These are phyloP conservation scores for Macrosiphum euphorbiae DNA, from an alignment of 2,888 invertebrate genomes.

Conservation along the genomic window DNA sequence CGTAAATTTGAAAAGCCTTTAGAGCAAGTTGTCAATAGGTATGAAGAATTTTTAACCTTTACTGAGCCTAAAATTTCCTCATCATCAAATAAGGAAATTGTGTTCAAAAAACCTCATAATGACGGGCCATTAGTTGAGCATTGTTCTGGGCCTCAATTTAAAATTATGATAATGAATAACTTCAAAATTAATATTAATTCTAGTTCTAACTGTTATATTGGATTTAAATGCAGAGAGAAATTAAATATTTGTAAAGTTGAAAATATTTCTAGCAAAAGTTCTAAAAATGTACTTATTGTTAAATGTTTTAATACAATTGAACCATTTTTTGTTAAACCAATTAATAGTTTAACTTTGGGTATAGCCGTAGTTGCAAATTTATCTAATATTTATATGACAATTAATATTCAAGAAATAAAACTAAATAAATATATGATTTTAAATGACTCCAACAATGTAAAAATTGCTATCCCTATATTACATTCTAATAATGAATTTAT, in stretches of 20 bases:
- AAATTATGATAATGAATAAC: background rate
- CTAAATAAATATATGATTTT: background rate
- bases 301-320: background rate
- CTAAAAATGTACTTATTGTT: background rate
- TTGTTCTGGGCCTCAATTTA: too few species aligned
- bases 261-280: background rate
- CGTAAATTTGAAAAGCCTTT: constrained; percentile 5
- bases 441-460: background rate
- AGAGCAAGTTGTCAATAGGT: background rate
- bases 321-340: background rate
- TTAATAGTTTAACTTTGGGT: background rate
- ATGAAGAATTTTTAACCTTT: background rate
- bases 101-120: too few species aligned
- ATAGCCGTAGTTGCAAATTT: background rate
- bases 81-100: too few species aligned
- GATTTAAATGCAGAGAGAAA: background rate
- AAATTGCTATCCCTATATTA: background rate
- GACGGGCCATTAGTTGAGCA: too few species aligned
- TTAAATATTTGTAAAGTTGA: background rate
- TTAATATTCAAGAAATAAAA: background rate
- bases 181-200: background rate
- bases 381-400: background rate
- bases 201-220: background rate
- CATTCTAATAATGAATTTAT: background rate
- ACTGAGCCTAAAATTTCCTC: background rate